Evolutionary conservation across 2,797 vertebrate genomes (phyloP).

Genomic region (Eremophila alpestris): DNA sequence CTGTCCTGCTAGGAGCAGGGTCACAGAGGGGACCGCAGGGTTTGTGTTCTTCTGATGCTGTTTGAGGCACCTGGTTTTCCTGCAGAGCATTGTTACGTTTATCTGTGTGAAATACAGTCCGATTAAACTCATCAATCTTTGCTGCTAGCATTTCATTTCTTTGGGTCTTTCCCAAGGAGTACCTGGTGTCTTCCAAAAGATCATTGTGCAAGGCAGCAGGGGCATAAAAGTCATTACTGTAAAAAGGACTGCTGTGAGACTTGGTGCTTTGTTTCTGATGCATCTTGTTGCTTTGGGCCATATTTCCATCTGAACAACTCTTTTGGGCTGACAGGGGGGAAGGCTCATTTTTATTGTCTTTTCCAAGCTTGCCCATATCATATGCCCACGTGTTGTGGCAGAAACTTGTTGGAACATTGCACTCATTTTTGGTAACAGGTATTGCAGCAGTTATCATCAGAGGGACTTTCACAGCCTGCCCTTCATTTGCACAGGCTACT

Average conservation of each 20-base stretch:
- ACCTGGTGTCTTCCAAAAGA: slow-evolving; percentile 58
- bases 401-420: slow-evolving; percentile 71
- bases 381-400: slow-evolving; percentile 85
- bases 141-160: slow-evolving; percentile 88
- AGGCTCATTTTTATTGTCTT: slow-evolving; percentile 23
- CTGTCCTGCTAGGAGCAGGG: not conserved
- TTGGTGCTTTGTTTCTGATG: slow-evolving; percentile 40
- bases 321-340: slow-evolving; percentile 80
- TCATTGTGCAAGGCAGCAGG: not conserved
- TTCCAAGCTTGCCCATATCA: slow-evolving; percentile 77
- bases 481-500: slow-evolving; percentile 78
- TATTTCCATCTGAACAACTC: slow-evolving; percentile 83
- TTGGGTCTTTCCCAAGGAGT: slow-evolving; percentile 63
- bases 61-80: slow-evolving; percentile 56
- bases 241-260: slow-evolving; percentile 25
- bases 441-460: slow-evolving; percentile 55
- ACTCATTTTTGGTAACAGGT: slow-evolving; percentile 66
- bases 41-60: slow-evolving; percentile 57
- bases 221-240: not conserved
- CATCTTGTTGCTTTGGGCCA: slow-evolving; percentile 72
- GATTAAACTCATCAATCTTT: slow-evolving; percentile 94
- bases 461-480: slow-evolving; percentile 76
- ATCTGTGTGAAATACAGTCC: slow-evolving; percentile 90
- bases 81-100: slow-evolving; percentile 74
- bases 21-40: not conserved